Evolutionary conservation across 2,888 invertebrate species (phyloP), one percentile per base, ranked within the genome.

Genomic region (Spilarctia lutea): DNA sequence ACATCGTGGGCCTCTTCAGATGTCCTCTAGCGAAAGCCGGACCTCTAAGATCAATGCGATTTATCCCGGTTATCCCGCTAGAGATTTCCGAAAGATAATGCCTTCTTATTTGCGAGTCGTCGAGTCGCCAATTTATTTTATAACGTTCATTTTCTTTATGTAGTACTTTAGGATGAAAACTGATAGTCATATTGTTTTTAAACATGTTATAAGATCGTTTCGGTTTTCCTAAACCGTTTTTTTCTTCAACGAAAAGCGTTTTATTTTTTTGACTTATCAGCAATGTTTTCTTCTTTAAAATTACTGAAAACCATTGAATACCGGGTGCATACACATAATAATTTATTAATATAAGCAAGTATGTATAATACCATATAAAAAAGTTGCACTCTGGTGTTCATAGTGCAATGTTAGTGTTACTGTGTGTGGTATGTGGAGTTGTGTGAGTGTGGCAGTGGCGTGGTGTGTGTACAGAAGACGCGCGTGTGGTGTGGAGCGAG

Each of bases 1-100:
- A 93, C 86, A 87, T 85, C 85, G 88, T 86, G 89, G 88, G 87
- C 88, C 79, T 85, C 85, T 89, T 91, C 87, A 91, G 92, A 91
- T 91, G 93, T 91, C 90, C 90, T 88, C 88, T 90, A 91, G 91
- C 91, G 89, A 91, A 89, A 88, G 85, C 89, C 89, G 90, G 90
- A 91, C 91, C 88, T 89, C 84, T 81, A 85, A 90, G 91, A 94
- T 94, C 94, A 94, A 93, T 93, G 93, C 89, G 92, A 93, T 93
- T 92, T 91, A 87, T 88, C 85, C 86, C 82, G 80, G 85, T 87
- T 83, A 89, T 86, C 84, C 77, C 83, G 84, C 82, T 81, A 80
- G 85, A 87, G 87, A 89, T 89, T 90, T 89, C 87, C 86, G 83
- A 83, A 79, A 88, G 89, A 90, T 92, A 93, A 93, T 91, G 88